Evolutionary conservation across 2,113 vertebrate genomes (phyloP).

Genomic region (Circaetus gallicus): DNA sequence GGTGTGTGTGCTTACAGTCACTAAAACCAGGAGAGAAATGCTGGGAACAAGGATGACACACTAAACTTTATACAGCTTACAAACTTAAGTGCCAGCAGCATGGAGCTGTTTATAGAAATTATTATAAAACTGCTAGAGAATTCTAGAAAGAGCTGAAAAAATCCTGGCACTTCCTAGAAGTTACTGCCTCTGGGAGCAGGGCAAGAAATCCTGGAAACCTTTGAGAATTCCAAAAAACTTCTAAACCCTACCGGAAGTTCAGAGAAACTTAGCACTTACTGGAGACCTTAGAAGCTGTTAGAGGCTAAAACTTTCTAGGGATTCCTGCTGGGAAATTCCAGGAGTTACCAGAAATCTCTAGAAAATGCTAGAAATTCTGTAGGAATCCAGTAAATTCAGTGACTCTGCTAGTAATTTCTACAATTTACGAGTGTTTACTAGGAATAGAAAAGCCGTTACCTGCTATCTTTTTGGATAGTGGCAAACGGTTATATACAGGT

Average conservation of each 20-base stretch:
- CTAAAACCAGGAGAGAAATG: not conserved
- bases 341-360: not conserved
- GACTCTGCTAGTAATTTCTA: not conserved
- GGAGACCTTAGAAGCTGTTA: not conserved
- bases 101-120: not conserved
- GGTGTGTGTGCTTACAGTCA: not conserved
- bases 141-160: not conserved
- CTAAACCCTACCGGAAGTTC: not conserved
- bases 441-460: not conserved
- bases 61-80: not conserved
- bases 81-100: accelerated
- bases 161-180: not conserved
- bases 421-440: accelerated
- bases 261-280: not conserved
- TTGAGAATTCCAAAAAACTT: not conserved
- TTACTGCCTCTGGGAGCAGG: not conserved
- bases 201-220: not conserved
- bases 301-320: not conserved
- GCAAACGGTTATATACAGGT: accelerated
- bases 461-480: not conserved
- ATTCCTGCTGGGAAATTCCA: not conserved
- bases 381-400: not conserved
- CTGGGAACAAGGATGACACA: not conserved
- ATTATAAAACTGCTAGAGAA: not conserved
- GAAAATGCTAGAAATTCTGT: not conserved